These are phyloP conservation scores for Manduca sexta DNA, from an alignment of 1,140 invertebrate species.

Conservation along the genomic window DNA sequence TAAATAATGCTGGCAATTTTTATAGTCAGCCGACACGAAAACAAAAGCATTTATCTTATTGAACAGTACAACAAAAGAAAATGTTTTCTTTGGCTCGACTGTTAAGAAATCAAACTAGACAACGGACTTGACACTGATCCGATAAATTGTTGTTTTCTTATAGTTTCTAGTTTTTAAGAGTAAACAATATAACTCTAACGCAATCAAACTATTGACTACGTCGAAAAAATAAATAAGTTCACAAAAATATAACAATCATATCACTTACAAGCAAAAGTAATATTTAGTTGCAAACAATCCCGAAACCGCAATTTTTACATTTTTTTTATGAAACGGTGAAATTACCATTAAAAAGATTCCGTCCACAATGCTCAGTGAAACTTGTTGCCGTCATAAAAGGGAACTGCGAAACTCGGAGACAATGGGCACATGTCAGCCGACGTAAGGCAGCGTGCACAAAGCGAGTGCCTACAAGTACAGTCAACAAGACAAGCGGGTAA, in stretches of 20 bases:
- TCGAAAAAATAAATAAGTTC: no score
- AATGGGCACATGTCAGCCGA: conserved; percentile 56
- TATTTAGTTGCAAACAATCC: no score
- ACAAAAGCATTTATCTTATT: conserved; percentile 1
- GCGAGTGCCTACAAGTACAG: conserved; percentile 57
- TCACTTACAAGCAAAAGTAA: no score
- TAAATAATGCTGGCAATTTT: conserved; percentile 5
- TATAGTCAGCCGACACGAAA: conserved; percentile 2
- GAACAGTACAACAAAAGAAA: neutral
- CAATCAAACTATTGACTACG: no score
- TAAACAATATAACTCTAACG: no score
- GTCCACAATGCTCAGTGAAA: conserved; percentile 43
- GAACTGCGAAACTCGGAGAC: conserved; percentile 48
- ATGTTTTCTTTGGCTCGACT: neutral
- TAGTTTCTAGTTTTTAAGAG: no score
- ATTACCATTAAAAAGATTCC: conserved; percentile 31
- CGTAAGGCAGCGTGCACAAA: conserved; percentile 56
- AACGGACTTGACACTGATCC: neutral
- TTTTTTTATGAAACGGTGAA: conserved; percentile 6
- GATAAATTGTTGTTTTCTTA: no score
- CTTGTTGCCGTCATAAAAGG: conserved; percentile 64
- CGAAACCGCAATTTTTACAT: neutral
- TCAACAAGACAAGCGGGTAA: conserved; percentile 64
- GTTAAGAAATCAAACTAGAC: neutral
- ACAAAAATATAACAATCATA: no score